Percentiles rank a stretch among this genome's conserved stretches.
phyloP scores from a whole-genome alignment of 2,797 vertebrate genomes.

The Acanthurus lineatus region DNA sequence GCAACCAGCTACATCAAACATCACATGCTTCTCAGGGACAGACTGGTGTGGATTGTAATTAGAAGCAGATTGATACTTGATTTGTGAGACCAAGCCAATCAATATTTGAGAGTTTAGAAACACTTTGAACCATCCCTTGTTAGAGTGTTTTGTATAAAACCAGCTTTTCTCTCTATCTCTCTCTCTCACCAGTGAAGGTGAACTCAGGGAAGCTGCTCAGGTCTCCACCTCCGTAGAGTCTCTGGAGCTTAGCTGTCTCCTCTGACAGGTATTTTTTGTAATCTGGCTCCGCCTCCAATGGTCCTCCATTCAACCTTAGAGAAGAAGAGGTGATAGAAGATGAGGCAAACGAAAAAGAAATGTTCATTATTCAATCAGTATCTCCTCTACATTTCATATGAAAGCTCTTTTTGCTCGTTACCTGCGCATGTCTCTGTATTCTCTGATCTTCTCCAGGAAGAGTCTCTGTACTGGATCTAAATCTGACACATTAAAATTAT shows the following conservation, averaged over 20 bases:
- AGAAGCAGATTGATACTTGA: not conserved
- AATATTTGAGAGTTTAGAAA: not conserved
- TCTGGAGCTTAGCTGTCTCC: constrained; percentile 56
- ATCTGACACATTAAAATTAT: constrained; percentile 27
- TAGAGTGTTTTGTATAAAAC: not conserved
- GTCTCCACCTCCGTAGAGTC: constrained; percentile 62
- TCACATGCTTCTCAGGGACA: not conserved
- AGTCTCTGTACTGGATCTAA: constrained; percentile 91
- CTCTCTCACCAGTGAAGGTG: constrained; percentile 55
- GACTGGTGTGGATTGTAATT: not conserved
- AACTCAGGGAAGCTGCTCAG: constrained; percentile 62
- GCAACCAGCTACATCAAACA: not conserved
- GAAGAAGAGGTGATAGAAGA: not conserved
- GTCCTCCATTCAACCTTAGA: constrained; percentile 26
- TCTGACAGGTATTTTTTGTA: constrained; percentile 39
- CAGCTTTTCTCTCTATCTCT: constrained; percentile 30
- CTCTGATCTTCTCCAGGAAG: constrained; percentile 91
- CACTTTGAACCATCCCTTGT: not conserved
- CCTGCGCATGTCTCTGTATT: constrained; percentile 88
- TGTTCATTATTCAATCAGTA: not conserved
- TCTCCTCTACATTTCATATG: not conserved
- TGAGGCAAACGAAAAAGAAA: not conserved
- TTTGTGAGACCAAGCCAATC: not conserved
- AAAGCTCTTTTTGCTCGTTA: constrained; percentile 61
- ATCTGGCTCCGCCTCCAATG: constrained; percentile 27